A percentile compares a stretch with the other conserved stretches of the same genome.
Conservation (phyloP, 2,888 invertebrate species). For the Polydrusus pterygomalis region DNA sequence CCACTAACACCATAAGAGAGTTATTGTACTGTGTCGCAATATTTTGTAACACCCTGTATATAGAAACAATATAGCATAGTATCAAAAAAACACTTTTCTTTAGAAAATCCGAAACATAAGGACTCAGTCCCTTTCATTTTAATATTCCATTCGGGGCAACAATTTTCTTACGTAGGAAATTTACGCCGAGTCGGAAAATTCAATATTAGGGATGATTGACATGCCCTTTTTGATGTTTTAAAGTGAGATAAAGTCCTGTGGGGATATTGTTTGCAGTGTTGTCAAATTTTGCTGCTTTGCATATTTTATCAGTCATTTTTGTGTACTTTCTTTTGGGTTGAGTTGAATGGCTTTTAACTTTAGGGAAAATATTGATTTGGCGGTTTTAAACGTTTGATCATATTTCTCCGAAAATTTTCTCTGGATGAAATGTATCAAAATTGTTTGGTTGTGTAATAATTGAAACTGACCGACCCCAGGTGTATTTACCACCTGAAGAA, state of each 20-base stretch:
- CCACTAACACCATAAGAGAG: too few relatives aligned
- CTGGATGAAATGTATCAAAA: too few relatives aligned
- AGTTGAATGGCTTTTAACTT: not conserved
- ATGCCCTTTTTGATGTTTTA: slow-evolving; percentile 67
- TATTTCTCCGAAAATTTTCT: too few relatives aligned
- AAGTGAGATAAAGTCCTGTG: slow-evolving; percentile 57
- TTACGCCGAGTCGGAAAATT: slow-evolving; percentile 60
- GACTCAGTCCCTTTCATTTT: slow-evolving; percentile 49
- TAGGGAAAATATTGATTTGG: slow-evolving; percentile 6
- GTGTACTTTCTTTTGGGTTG: slow-evolving; percentile 2
- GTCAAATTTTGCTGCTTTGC: slow-evolving; percentile 5
- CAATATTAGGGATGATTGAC: slow-evolving; percentile 65
- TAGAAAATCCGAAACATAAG: not conserved
- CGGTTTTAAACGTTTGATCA: not conserved
- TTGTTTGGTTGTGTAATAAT: too few relatives aligned
- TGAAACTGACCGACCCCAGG: too few relatives aligned
- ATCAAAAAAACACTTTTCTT: not conserved
- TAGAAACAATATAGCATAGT: not conserved
- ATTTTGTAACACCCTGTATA: too few relatives aligned
- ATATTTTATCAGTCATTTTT: slow-evolving; percentile 16
- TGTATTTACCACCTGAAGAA: too few relatives aligned
- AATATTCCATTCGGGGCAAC: slow-evolving; percentile 10
- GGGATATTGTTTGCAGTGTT: slow-evolving; percentile 19
- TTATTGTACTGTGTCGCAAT: too few relatives aligned
- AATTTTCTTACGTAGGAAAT: slow-evolving; percentile 27